A percentile compares a stretch with the other conserved stretches of the same genome.
Evolutionary conservation across 2,797 vertebrate genomes (phyloP).

Genomic region (Xiphorhynchus erythropygius): DNA sequence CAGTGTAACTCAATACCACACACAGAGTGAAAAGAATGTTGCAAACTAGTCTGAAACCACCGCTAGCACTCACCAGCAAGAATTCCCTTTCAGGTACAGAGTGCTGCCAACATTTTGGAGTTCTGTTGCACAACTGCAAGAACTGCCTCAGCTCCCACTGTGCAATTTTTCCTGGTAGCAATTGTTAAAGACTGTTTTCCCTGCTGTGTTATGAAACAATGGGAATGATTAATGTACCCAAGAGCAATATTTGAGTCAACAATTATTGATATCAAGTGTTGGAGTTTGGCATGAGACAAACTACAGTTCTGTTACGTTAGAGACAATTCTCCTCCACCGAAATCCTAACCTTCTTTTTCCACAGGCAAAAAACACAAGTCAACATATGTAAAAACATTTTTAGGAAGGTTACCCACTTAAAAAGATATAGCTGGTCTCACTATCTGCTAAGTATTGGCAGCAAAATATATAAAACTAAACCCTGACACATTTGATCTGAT

Average conservation of each 20-base stretch:
- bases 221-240: slow-evolving; percentile 24
- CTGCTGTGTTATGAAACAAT: slow-evolving; percentile 31
- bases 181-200: slow-evolving; percentile 38
- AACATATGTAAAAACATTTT: background rate
- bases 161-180: background rate
- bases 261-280: slow-evolving; percentile 28
- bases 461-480: background rate
- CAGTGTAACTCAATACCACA: background rate
- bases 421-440: background rate
- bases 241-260: background rate
- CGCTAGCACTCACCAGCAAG: background rate
- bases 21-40: background rate
- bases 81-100: background rate
- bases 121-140: slow-evolving; percentile 34
- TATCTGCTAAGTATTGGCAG: background rate
- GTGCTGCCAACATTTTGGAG: background rate
- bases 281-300: slow-evolving; percentile 34
- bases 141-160: slow-evolving; percentile 5
- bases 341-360: slow-evolving; percentile 17
- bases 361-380: background rate
- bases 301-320: background rate
- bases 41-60: background rate
- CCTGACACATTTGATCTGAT: background rate
- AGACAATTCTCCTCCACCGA: background rate
- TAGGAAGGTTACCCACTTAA: background rate